These are phyloP conservation scores for Nomada ferruginata DNA, from an alignment of 2,888 invertebrate genomes.

Conservation along the genomic window DNA sequence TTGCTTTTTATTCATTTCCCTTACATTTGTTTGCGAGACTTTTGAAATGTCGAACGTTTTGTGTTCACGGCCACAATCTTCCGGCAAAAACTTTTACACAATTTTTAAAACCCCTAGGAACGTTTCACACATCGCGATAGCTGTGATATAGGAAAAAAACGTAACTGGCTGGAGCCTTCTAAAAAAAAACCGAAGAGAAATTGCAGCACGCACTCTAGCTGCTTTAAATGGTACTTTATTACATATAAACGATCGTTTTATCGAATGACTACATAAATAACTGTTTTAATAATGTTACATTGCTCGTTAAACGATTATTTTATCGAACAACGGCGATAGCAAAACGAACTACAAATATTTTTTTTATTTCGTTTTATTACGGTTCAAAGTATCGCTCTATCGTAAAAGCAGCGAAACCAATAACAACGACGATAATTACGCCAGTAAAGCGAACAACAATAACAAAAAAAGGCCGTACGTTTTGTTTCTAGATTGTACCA, in stretches of 20 bases:
- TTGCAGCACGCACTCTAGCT: too few relatives aligned
- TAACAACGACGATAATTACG: conserved; percentile 15
- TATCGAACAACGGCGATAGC: not conserved
- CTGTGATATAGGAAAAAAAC: conserved; percentile 27
- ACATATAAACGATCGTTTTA: conserved; percentile 9
- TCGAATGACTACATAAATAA: not conserved
- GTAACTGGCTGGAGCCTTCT: too few relatives aligned
- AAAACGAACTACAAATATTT: not conserved
- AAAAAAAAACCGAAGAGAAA: not conserved
- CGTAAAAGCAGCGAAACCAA: not conserved
- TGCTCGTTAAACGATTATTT: conserved; percentile 24
- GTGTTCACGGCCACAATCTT: too few relatives aligned
- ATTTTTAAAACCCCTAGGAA: conserved; percentile 23
- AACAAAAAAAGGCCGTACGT: not conserved
- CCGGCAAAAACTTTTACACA: too few relatives aligned
- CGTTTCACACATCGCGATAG: conserved; percentile 35
- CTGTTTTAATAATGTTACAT: conserved; percentile 33
- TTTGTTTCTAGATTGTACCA: conserved; percentile 25
- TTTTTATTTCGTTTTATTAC: not conserved
- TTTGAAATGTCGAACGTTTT: too few relatives aligned
- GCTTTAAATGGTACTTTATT: too few relatives aligned
- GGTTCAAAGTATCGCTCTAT: not conserved
- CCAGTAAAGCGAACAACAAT: not conserved
- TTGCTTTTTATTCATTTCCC: not conserved
- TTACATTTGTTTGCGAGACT: too few relatives aligned